Percentiles rank a stretch among this genome's conserved stretches.
Conservation (phyloP, 2,113 vertebrate species). For the Caracal caracal region DNA sequence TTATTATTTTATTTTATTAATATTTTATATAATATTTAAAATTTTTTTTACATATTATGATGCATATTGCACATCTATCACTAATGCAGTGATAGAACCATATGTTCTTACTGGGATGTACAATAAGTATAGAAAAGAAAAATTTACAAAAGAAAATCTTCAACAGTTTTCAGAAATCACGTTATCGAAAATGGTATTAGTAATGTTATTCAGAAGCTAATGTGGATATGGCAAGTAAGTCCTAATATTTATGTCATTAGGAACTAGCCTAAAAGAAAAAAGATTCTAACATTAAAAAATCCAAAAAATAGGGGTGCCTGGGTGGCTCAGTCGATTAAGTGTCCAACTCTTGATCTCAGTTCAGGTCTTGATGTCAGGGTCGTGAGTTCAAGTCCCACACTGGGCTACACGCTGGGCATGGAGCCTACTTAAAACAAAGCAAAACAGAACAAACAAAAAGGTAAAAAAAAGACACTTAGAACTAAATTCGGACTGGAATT, state of each 20-base stretch:
- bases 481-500: background rate
- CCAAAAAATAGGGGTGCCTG: background rate
- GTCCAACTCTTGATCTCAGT: too few species aligned
- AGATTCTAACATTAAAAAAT: background rate
- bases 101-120: background rate
- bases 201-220: background rate
- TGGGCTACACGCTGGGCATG: too few species aligned
- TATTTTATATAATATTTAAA: too few species aligned
- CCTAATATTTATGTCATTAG: background rate
- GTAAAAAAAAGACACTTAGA: background rate
- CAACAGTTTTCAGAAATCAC: background rate
- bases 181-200: background rate
- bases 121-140: background rate
- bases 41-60: too few species aligned
- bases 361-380: too few species aligned
- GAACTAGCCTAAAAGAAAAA: background rate
- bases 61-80: too few species aligned
- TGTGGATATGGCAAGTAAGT: background rate
- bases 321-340: too few species aligned
- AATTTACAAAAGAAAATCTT: background rate
- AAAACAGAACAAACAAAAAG: too few species aligned
- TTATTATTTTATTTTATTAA: too few species aligned
- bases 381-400: too few species aligned
- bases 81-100: background rate
- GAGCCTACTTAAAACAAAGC: too few species aligned